Conservation (phyloP, 2,113 vertebrate species). For the Equus quagga region DNA sequence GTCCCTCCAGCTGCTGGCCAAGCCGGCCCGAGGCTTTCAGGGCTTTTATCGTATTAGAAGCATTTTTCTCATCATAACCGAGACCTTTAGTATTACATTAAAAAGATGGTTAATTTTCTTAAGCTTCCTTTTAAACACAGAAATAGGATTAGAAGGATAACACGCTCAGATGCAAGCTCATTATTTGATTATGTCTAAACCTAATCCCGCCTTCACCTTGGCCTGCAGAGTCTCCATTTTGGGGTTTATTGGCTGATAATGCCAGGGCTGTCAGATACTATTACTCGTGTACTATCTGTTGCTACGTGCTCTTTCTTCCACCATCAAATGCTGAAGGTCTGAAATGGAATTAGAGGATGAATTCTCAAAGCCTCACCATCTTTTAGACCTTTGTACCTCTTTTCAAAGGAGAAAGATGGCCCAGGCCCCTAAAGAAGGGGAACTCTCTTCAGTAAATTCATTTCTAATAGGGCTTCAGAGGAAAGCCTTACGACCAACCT, state of each 20-base stretch:
- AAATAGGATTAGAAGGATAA: slow-evolving; percentile 90
- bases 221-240: slow-evolving; percentile 86
- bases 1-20: slow-evolving; percentile 73
- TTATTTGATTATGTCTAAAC: slow-evolving; percentile 89
- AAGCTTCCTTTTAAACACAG: slow-evolving; percentile 89
- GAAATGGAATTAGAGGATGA: slow-evolving; percentile 74
- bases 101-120: slow-evolving; percentile 91
- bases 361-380: slow-evolving; percentile 81
- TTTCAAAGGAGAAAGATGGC: slow-evolving; percentile 12
- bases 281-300: slow-evolving; percentile 85
- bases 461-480: neutral
- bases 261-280: slow-evolving; percentile 88
- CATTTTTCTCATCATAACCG: slow-evolving; percentile 88
- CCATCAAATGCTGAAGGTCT: slow-evolving; percentile 73
- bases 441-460: slow-evolving; percentile 26
- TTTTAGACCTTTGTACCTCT: slow-evolving; percentile 49
- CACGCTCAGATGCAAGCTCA: slow-evolving; percentile 88
- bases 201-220: slow-evolving; percentile 88
- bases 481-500: neutral
- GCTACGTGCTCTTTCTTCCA: slow-evolving; percentile 80
- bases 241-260: slow-evolving; percentile 88
- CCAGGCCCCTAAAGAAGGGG: slow-evolving; percentile 8
- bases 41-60: slow-evolving; percentile 90
- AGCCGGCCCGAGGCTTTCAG: slow-evolving; percentile 87
- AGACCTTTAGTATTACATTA: slow-evolving; percentile 89